Base-by-base conservation (phyloP, 2,888 invertebrate species). In the Lithophane socia region DNA sequence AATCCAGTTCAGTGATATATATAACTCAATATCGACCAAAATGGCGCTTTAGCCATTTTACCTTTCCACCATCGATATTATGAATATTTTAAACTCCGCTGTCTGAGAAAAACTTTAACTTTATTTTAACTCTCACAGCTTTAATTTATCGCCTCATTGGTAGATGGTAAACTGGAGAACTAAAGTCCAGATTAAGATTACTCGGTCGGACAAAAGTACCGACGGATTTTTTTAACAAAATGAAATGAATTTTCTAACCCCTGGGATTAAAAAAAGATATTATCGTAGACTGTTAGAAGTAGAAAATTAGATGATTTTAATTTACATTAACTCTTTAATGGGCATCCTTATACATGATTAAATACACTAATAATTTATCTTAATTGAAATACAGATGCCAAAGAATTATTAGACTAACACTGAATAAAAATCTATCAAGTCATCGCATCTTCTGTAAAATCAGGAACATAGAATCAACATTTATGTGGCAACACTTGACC, bases 41-140 rank as follows among this genome's bases (percentile, higher is more conserved):
- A n/a, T n/a, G n/a, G n/a, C n/a, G n/a, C n/a, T n/a, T n/a, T n/a
- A n/a, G n/a, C n/a, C n/a, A n/a, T n/a, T n/a, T n/a, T n/a, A n/a
- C n/a, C n/a, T n/a, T n/a, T n/a, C n/a, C n/a, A n/a, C n/a, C n/a
- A n/a, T n/a, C n/a, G n/a, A n/a, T n/a, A 29, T 29, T 29, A 82
- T 75, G 76, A 79, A 82, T 81, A 65, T 75, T 54, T 1, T 60
- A 65, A 75, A 65, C 21, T 37, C 16, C 24, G 56, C 44, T 47
- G 29, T 64, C 52, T 52, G 64, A 65, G 64, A 78, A 54, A 81
- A 65, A 44, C 37, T 81, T 52, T 16, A 13, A 60, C 16, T 47
- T 79, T 61, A 70, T 79, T 77, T 71, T 71, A 54, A 47, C 10
- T 52, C 37, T 75, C 16, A n/a, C 56, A 65, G 24, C 56, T 75